Base-by-base conservation (phyloP, 2,888 invertebrate genomes). In the Scaptodrosophila latifasciaeformis region DNA sequence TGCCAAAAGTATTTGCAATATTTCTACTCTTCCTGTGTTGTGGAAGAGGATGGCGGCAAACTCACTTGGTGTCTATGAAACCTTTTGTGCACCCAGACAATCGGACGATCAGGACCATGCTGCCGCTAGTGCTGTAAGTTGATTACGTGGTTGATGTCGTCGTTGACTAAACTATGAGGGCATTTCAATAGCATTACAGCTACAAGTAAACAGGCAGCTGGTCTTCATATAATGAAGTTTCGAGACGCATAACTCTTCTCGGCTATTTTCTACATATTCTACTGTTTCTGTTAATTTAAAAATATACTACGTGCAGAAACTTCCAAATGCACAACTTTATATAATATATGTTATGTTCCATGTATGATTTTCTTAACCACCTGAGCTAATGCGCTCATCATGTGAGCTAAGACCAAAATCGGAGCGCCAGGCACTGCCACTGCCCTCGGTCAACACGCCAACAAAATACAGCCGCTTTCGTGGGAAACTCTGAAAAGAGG, bases 401-500 rank as follows among this genome's bases (percentile, higher is more conserved):
- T 24, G 24, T 62, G 18, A 45, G 62, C 65, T 68, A 65, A n/a
- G n/a, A n/a, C 13, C 4, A 4, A 43, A 29, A 2, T 56, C 55
- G 56, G 59, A 70, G 70, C 76, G 79, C 79, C 76, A 60, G 70
- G 27, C 47, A 15, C 35, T 65, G 55, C 43, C 55, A 56, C 49
- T 49, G 58, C 64, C 56, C 51, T 65, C 29, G 60, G 72, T 60
- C 71, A 62, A 61, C 42, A 54, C n/a, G 42, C 40, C 17, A 44
- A 46, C 53, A 49, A 29, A 49, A 52, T 49, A 50, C 52, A 52
- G 42, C 49, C 37, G 54, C 50, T 42, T 59, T 68, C 82, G 82
- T 82, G 82, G 82, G 82, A 82, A 82, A 77, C 67, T 83, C 79
- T 74, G 66, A 66, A 55, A 69, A 76, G 67, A 67, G 82, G 70